A percentile compares a stretch with the other conserved stretches of the same genome.
Evolutionary conservation across 2,113 vertebrate species (phyloP).

Genomic region (Hystrix brachyura): DNA sequence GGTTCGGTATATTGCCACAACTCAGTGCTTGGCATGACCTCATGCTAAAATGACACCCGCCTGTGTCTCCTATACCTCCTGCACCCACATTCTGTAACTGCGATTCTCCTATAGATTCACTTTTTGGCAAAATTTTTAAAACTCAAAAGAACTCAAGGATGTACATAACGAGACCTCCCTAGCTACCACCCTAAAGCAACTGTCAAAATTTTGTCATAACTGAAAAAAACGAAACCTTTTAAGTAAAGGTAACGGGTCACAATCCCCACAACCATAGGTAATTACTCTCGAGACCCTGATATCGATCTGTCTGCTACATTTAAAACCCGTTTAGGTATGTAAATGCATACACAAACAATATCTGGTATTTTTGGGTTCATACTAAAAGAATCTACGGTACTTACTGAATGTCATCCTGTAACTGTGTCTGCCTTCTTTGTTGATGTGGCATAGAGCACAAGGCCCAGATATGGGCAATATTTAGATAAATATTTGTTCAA

Average conservation of each 20-base stretch:
- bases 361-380: neutral
- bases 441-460: neutral
- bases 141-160: neutral
- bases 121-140: neutral
- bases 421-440: neutral
- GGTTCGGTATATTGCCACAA: rapidly evolving
- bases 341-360: neutral
- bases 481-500: slow-evolving; percentile 38
- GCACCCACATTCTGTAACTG: neutral
- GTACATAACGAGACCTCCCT: neutral
- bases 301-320: neutral
- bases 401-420: neutral
- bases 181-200: neutral
- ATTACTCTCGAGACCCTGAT: neutral
- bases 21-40: neutral
- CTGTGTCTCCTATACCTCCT: neutral
- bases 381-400: neutral
- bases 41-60: neutral
- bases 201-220: neutral
- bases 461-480: neutral
- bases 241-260: neutral
- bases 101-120: neutral
- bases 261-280: neutral
- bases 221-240: neutral
- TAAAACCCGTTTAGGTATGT: neutral